Evolutionary conservation across 2,113 vertebrate genomes (phyloP).

Genomic region (Anhinga anhinga): DNA sequence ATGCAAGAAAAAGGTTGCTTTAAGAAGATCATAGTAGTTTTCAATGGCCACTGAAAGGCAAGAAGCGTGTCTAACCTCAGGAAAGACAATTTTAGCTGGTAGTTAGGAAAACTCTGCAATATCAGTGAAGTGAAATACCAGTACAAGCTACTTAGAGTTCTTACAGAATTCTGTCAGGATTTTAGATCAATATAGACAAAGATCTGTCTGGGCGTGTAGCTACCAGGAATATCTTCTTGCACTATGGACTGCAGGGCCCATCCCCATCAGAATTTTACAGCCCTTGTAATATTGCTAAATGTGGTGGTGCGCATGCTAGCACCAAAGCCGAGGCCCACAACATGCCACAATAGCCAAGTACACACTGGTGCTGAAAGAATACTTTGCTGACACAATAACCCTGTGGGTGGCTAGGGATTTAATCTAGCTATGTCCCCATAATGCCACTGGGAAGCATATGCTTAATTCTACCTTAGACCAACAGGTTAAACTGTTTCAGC

Average conservation of each 20-base stretch:
- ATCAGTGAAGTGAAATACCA: background rate
- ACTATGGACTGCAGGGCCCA: background rate
- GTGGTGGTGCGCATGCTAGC: too few species aligned
- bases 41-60: background rate
- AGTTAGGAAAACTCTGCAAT: background rate
- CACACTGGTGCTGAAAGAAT: background rate
- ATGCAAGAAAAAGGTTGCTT: background rate
- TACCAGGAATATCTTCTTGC: background rate
- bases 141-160: background rate
- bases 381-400: background rate
- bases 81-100: background rate
- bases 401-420: background rate
- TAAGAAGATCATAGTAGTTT: background rate
- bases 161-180: background rate
- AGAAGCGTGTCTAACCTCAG: background rate
- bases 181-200: background rate
- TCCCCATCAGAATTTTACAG: too few species aligned
- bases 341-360: background rate
- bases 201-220: background rate
- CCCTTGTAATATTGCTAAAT: too few species aligned
- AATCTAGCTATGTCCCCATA: background rate
- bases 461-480: background rate
- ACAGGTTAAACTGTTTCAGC: background rate
- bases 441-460: background rate
- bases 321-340: background rate